Percentiles rank a stretch among this genome's conserved stretches.
Evolutionary conservation across 2,888 invertebrate species (phyloP).

Genomic region (Ennomos erosarius): DNA sequence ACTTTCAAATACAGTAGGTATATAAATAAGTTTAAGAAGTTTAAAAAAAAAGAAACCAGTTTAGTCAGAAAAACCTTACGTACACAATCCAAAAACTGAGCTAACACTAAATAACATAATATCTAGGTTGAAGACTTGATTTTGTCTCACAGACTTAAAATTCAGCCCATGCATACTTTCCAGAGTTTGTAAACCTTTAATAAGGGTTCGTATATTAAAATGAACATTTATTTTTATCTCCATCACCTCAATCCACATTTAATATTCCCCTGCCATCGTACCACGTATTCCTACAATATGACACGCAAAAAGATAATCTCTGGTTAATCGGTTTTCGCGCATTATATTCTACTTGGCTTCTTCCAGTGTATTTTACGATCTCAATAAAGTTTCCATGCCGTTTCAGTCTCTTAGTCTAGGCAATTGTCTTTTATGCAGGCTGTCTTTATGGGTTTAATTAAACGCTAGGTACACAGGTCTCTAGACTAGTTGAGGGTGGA

Average conservation of each 20-base stretch:
- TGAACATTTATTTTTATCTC: slow-evolving; percentile 2
- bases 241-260: slow-evolving; percentile 4
- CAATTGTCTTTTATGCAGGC: slow-evolving; percentile 37
- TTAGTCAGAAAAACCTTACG: too few species aligned
- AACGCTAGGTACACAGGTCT: slow-evolving; percentile 28
- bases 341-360: slow-evolving; percentile 16
- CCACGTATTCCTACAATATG: slow-evolving; percentile 13
- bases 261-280: slow-evolving; percentile 11
- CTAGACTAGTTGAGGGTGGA: not conserved
- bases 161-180: not conserved
- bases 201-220: not conserved
- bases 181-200: not conserved
- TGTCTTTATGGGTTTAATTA: slow-evolving; percentile 38
- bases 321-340: slow-evolving; percentile 24
- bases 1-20: too few species aligned
- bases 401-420: slow-evolving; percentile 27
- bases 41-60: too few species aligned
- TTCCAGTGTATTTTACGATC: slow-evolving; percentile 22
- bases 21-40: too few species aligned
- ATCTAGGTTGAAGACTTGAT: too few species aligned
- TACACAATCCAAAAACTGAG: too few species aligned
- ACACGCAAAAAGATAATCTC: slow-evolving; percentile 23
- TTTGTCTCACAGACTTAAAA: too few species aligned
- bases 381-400: slow-evolving; percentile 30
- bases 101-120: too few species aligned